Conservation (phyloP, 2,113 vertebrate genomes). For the Cyanoderma ruficeps region DNA sequence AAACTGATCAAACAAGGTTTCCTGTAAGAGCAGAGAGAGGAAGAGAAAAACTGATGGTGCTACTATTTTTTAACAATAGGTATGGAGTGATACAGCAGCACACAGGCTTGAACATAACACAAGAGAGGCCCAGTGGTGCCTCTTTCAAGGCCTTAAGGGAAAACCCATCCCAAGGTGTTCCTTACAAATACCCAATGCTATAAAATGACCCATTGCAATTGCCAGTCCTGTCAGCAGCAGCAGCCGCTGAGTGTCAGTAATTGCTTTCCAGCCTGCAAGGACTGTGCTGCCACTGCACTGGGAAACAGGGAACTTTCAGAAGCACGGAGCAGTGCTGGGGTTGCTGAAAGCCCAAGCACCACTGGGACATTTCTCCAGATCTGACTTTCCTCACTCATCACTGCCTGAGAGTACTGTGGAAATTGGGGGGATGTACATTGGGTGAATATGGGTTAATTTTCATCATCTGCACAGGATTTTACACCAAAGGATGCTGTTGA, state of each 20-base stretch:
- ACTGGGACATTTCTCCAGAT: neutral
- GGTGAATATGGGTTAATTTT: fast-evolving
- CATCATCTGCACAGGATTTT: neutral
- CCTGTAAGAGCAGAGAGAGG: neutral
- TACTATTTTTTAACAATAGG: neutral
- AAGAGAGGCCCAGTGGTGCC: neutral
- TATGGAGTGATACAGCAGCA: neutral
- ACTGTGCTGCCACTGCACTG: neutral
- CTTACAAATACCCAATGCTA: neutral
- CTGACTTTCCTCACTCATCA: neutral
- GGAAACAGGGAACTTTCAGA: neutral
- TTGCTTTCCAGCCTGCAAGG: neutral
- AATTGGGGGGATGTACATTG: neutral
- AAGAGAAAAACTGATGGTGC: neutral
- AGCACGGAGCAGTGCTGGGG: fast-evolving
- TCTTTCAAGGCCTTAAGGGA: neutral
- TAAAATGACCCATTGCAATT: fast-evolving
- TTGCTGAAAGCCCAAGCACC: neutral
- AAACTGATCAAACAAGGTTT: neutral
- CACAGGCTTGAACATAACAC: neutral
- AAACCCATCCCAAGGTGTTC: neutral
- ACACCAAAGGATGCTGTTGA: neutral
- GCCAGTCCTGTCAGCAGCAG: neutral
- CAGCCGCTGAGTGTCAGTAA: neutral
- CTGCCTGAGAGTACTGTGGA: neutral